Evolutionary conservation across 2,888 invertebrate genomes (phyloP), one percentile per base, ranked within the genome.

Genomic region (Daptonema setosum): DNA sequence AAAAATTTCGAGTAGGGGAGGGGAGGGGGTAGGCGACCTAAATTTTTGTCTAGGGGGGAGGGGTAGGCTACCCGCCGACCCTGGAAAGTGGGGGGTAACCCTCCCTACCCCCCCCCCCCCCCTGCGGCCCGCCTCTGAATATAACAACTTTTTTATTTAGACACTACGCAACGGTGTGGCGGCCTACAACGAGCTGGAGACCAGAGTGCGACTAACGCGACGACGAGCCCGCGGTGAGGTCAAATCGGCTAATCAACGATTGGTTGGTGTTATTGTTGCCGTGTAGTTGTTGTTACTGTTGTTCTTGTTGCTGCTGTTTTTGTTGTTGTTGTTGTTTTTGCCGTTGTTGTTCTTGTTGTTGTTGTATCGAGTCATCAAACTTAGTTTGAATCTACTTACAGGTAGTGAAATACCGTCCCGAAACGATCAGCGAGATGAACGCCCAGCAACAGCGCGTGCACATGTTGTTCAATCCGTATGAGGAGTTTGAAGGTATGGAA

Each of bases 161-260:
- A n/a, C n/a, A n/a, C n/a, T n/a, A n/a, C n/a, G n/a, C n/a, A 56
- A 60, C 52, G 58, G 58, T 17, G 45, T 52, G 2, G 70, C 73
- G 52, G 73, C 67, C 63, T 76, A 75, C 64, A 72, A 75, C 66
- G 75, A 75, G 60, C 64, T 76, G 56, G 75, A 75, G 61, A 75
- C 74, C 20, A 68, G 72, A 67, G 73, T 65, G 61, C 66, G 63
- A 68, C 57, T 70, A 70, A 56, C 66, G 62, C 56, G 72, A 67
- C 22, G 62, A 61, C 22, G 70, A 68, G 61, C 61, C 70, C 60
- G 69, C 68, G 59, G 70, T 69, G 59, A 72, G 70, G 69, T 70
- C 70, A 1, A 65, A 66, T 56, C 68, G 67, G 60, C 70, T 71
- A n/a, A 2, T 25, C 30, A 24, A 24, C 5, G 5, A 8, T 26